Base-by-base conservation (phyloP, 2,113 vertebrate genomes). In the Larimichthys crocea region DNA sequence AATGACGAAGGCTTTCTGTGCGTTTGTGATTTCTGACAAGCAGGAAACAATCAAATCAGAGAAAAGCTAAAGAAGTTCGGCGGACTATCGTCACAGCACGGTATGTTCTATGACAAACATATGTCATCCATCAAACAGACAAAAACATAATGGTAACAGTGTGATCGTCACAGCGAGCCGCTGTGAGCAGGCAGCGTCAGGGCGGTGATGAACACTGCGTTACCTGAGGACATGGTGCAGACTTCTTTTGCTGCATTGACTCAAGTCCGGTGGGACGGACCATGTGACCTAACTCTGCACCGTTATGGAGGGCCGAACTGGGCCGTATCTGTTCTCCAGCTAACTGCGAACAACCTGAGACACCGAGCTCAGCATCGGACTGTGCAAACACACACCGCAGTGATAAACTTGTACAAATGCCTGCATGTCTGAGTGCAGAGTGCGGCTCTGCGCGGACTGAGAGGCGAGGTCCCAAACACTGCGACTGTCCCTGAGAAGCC, bases 191-290 rank as follows among this genome's bases (percentile, higher is more conserved):
- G 2, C 50, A 20, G 40, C 0, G 40, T n/a, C 5, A 15, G 64
- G 44, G 74, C 48, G 48, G 40, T n/a, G 61, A 48, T 44, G 86
- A 64, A 31, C 83, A 68, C 83, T 77, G 74, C 81, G 89, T 79
- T 86, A 94, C 91, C 93, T 91, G 90, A 82, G 72, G 73, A 80
- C 88, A 68, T 83, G 89, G 63, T 89, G 90, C 89, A 87, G 85
- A 86, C 87, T 92, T 92, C 74, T 44, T 87, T 93, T 94, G 93
- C 93, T 95, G 95, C 95, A 95, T 90, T 93, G 93, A 92, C 81
- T 93, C 93, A 83, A 75, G 88, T 91, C 91, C 88, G 52, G 61
- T 83, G 91, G 89, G 90, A 87, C 85, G 67, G 72, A 63, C 80
- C 95, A 94, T 79, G 94, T 94, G 94, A 95, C 92, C 78, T 19